Conservation (phyloP, 2,113 vertebrate species). For the Piaya cayana region DNA sequence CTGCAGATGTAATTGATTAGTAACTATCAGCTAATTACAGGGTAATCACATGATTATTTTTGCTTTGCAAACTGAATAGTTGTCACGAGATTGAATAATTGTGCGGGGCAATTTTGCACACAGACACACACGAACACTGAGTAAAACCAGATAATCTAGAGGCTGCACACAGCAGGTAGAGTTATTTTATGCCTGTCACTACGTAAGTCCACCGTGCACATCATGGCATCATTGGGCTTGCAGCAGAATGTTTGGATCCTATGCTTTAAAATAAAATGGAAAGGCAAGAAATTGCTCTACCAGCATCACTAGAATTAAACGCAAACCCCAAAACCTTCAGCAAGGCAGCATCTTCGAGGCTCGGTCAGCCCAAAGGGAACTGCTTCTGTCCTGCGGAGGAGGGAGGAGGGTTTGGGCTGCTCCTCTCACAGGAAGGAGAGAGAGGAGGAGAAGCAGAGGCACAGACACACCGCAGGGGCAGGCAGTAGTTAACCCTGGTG, state of each 20-base stretch:
- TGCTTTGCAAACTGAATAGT: conserved; percentile 75
- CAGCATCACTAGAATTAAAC: not conserved
- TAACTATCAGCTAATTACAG: conserved; percentile 68
- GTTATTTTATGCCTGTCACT: not conserved
- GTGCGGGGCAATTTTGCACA: conserved; percentile 44
- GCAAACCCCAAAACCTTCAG: not conserved
- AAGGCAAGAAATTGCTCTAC: not conserved
- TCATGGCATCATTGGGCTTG: rapidly evolving
- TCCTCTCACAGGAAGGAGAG: not conserved
- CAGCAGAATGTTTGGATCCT: not conserved
- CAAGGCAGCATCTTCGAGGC: not conserved
- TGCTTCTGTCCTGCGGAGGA: not conserved
- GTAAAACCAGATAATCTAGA: not conserved
- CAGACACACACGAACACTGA: conserved; percentile 1
- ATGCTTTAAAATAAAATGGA: not conserved
- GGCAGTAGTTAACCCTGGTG: not conserved
- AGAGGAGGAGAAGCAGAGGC: not conserved
- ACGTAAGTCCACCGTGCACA: rapidly evolving
- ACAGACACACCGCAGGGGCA: not conserved
- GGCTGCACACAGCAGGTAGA: not conserved
- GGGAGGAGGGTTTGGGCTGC: not conserved
- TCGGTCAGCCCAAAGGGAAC: not conserved
- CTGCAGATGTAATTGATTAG: conserved; percentile 69
- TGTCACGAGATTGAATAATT: conserved; percentile 73
- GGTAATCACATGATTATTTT: conserved; percentile 74